Evolutionary conservation across 2,113 vertebrate genomes (phyloP), one percentile per base, ranked within the genome.

Genomic region (Ia io): DNA sequence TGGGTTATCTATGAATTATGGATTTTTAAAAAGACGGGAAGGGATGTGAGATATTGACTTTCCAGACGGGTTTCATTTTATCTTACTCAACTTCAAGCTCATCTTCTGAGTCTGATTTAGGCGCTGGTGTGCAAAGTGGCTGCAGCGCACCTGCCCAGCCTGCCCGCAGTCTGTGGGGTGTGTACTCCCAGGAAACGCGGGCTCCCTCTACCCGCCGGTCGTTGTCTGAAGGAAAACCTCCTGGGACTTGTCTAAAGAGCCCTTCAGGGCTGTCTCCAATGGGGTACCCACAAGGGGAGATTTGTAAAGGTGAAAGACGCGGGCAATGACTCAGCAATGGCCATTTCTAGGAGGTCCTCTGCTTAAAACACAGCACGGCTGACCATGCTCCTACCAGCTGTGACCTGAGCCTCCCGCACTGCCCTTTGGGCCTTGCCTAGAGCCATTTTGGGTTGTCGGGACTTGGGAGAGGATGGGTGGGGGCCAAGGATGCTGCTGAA

Each of bases 11-110:
- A 90, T 95, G 92, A 95, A 96, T 95, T 93, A 96, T 90, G 96
- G 95, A 95, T 96, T 97, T 97, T 93, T 96, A 77, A 94, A 91
- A 91, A 94, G 90, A 96, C 35, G 53, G 91, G 86, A 79, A 87
- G 82, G 65, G 90, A 95, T 82, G 92, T 73, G 87, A 95, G 93
- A 88, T 88, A 90, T 56, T 95, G 80, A 30, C 88, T 94, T 97
- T 91, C 88, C 93, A 96, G 93, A 79, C 84, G 88, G 91, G 90
- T 78, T 94, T 93, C 70, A 87, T 93, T 96, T 90, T 74, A 84
- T 88, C 91, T 84, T 93, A 42, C 80, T 97, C 83, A 49, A 53
- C 78, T 82, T 73, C 2, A 63, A 93, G 93, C 73, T 59, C 84
- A 71, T 74, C 90, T 92, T 47, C 65, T 40, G 22, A 2, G 35